A percentile compares a stretch with the other conserved stretches of the same genome.
These are phyloP conservation scores for Mormyrus hasselquistii DNA, from an alignment of 2,797 vertebrate genomes.

Conservation along the genomic window DNA sequence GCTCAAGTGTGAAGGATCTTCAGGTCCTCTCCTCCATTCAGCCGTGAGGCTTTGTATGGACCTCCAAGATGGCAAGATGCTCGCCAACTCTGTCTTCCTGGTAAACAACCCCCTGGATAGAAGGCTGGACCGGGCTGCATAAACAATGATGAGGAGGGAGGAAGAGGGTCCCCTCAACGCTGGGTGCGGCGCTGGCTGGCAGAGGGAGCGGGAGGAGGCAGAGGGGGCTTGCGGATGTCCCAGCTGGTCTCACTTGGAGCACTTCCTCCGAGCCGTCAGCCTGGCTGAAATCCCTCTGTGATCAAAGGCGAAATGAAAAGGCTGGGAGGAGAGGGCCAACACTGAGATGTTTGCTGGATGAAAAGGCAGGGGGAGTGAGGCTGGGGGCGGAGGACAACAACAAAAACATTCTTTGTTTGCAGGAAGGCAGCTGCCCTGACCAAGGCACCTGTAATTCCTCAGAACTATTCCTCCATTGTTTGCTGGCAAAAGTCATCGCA, in stretches of 20 bases:
- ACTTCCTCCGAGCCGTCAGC: background rate
- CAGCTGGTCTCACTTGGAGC: background rate
- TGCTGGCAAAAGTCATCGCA: background rate
- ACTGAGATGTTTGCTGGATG: background rate
- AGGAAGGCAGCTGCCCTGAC: conserved; percentile 8
- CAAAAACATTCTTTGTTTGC: conserved; percentile 16
- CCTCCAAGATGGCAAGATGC: background rate
- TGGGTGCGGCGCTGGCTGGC: background rate
- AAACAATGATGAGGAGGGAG: background rate
- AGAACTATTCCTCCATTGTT: background rate
- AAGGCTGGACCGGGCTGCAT: background rate
- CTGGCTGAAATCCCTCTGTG: conserved; percentile 10
- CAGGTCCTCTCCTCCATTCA: background rate
- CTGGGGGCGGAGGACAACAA: background rate
- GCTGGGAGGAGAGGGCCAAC: background rate
- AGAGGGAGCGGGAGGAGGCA: background rate
- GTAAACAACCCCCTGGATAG: background rate
- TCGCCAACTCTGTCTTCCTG: background rate
- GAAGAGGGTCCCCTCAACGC: background rate
- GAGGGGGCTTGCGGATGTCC: background rate
- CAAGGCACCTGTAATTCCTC: conserved; percentile 15
- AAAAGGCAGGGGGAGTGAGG: background rate
- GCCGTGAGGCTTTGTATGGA: background rate
- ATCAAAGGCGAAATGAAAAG: conserved; percentile 18
- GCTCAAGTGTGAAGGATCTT: background rate